Conservation (phyloP, 2,797 vertebrate genomes). For the Melanotaenia trifasciata region DNA sequence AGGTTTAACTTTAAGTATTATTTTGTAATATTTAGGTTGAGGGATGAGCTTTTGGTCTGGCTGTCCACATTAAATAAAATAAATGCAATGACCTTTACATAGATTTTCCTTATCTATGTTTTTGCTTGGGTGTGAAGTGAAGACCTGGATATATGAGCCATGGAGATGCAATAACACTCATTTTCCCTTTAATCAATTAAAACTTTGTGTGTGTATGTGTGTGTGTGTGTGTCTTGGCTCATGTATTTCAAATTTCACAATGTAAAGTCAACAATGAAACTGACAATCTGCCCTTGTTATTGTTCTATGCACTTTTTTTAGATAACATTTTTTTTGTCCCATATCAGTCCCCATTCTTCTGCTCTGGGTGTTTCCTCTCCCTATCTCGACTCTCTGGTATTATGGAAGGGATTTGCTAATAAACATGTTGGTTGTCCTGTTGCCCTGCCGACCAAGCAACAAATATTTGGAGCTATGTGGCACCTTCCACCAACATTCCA, state of each 20-base stretch:
- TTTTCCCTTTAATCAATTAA: neutral
- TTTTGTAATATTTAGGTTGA: too few species aligned
- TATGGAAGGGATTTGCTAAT: conserved; percentile 78
- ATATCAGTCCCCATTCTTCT: conserved; percentile 10
- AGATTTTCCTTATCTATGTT: neutral
- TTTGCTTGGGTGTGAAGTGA: too few species aligned
- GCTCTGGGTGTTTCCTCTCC: conserved; percentile 24
- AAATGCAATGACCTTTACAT: neutral
- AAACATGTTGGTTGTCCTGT: conserved; percentile 82
- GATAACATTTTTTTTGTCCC: conserved; percentile 9
- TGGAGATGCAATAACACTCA: neutral
- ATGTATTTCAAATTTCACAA: conserved; percentile 39
- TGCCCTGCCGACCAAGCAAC: conserved; percentile 89
- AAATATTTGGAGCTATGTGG: conserved; percentile 93
- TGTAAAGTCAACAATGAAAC: conserved; percentile 53
- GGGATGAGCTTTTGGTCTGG: too few species aligned
- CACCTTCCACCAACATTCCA: conserved; percentile 92
- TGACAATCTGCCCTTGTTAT: conserved; percentile 7
- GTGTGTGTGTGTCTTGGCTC: neutral
- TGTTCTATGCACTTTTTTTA: conserved; percentile 8
- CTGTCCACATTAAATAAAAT: too few species aligned
- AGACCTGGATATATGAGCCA: neutral
- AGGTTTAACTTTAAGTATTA: too few species aligned
- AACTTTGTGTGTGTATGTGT: conserved; percentile 12
- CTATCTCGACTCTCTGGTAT: conserved; percentile 51